Evolutionary conservation across 2,888 invertebrate genomes (phyloP), one percentile per base, ranked within the genome.

Genomic region (Drosophila monieri): DNA sequence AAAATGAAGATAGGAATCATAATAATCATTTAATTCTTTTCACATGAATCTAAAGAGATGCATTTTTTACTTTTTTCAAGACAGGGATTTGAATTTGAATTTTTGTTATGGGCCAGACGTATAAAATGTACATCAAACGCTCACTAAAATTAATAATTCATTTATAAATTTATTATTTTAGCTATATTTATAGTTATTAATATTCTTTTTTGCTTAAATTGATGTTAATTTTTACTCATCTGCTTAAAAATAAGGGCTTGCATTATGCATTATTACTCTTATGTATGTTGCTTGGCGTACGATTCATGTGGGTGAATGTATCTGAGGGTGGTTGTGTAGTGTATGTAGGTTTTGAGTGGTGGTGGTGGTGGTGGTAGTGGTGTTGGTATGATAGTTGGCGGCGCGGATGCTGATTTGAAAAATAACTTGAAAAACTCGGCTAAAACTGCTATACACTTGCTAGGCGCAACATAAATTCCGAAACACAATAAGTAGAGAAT

Each of bases 91-190:
- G 23, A 21, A n/a, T 12, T 32, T 35, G 10, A 21, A 14, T 21
- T 21, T 32, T 1, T 41, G 9, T 41, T 15, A 6, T 15, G 35
- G 59, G 58, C 52, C 54, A 72, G 64, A 72, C 74, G 73, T 79
- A 74, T 65, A 85, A 85, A 85, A 85, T 86, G 65, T 84, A 87
- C 80, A 80, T 80, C 61, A 76, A 88, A 88, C 77, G 79, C 84
- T 76, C 67, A 65, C 74, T 76, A 78, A 74, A 72, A 57, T 72
- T 88, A 78, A 67, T 88, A 85, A 81, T 81, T 88, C 88, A 85
- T 81, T 83, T 62, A 81, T 81, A 88, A 88, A 88, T 88, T 81
- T 81, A 81, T 81, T 88, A 81, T 58, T 81, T 81, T 81, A 81
- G 83, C 81, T 81, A 81, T 81, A 85, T 83, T 68, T 85, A 85